Percentiles rank a stretch among this genome's conserved stretches.
Conservation (phyloP, 2,888 invertebrate species). For the Drosophila prolongata region DNA sequence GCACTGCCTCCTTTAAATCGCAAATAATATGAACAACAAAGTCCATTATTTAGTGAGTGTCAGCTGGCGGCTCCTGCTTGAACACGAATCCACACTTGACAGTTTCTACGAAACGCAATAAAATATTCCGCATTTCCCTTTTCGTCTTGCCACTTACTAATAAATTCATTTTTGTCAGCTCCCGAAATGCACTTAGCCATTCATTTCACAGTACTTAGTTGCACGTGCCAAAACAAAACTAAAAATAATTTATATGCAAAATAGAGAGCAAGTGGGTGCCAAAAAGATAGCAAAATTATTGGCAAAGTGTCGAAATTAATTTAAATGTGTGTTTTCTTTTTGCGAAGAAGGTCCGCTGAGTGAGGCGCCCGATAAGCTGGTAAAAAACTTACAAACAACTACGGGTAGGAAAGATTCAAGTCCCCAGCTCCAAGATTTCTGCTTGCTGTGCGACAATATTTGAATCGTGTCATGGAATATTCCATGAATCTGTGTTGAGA, state of each 20-base stretch:
- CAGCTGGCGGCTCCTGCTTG: conserved; percentile 35
- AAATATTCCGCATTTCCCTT: conserved; percentile 19
- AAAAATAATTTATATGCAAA: conserved; percentile 48
- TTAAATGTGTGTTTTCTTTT: conserved; percentile 26
- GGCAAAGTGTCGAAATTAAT: conserved; percentile 57
- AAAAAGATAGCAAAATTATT: conserved; percentile 42
- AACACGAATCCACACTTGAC: conserved; percentile 53
- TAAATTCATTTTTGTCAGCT: conserved; percentile 54
- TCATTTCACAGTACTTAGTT: conserved; percentile 41
- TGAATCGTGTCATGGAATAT: conserved; percentile 78
- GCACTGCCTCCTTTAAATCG: conserved; percentile 15
- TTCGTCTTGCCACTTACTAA: conserved; percentile 40
- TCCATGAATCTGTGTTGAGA: conserved; percentile 51
- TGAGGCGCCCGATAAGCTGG: conserved; percentile 37
- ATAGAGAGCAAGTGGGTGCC: conserved; percentile 3
- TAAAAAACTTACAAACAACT: conserved; percentile 48
- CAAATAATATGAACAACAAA: conserved; percentile 16
- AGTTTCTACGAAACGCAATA: conserved; percentile 53
- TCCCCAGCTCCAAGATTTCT: conserved; percentile 43
- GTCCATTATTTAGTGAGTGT: conserved; percentile 25
- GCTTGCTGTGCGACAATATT: conserved; percentile 73
- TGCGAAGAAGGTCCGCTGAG: conserved; percentile 7
- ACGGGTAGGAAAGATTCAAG: conserved; percentile 47
- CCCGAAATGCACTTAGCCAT: conserved; percentile 49
- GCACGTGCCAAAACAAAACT: conserved; percentile 32